phyloP scores from a whole-genome alignment of 2,888 invertebrate genomes.

The Limnephilus lunatus region DNA sequence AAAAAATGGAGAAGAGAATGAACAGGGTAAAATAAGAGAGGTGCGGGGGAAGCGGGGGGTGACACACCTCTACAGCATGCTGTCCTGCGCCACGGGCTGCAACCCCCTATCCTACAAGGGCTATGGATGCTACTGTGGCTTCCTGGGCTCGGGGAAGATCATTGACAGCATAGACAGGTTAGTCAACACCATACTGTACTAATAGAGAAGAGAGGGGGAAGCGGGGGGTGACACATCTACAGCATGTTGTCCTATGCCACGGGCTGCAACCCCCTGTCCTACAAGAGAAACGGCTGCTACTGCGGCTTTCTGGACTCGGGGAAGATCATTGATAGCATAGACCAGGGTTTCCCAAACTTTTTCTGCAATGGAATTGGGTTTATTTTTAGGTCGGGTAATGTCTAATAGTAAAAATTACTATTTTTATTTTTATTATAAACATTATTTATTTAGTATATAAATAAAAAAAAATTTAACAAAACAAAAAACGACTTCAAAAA shows the following conservation, averaged over 20 bases:
- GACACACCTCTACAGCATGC: conserved; percentile 89
- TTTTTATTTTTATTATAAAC: too few species aligned
- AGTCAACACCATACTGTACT: conserved; percentile 53
- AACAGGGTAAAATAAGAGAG: conserved; percentile 67
- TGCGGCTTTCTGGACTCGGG: conserved; percentile 92
- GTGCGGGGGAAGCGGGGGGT: conserved; percentile 85
- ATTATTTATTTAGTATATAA: too few species aligned
- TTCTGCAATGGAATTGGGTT: conserved; percentile 24
- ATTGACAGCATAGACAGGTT: conserved; percentile 90
- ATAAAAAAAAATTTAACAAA: too few species aligned
- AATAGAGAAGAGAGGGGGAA: not conserved
- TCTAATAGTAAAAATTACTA: too few species aligned
- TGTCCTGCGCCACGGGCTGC: conserved; percentile 90
- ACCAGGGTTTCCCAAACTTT: too few species aligned
- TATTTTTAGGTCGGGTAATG: too few species aligned
- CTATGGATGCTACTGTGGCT: conserved; percentile 94
- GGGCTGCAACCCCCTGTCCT: conserved; percentile 88
- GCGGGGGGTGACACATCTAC: conserved; percentile 52
- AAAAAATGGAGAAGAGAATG: not conserved
- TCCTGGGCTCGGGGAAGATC: conserved; percentile 87
- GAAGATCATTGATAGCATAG: conserved; percentile 87
- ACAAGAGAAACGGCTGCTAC: conserved; percentile 93
- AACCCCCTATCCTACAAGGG: conserved; percentile 90
- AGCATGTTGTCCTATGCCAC: conserved; percentile 92
- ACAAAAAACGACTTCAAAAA: too few species aligned